Evolutionary conservation across 2,113 vertebrate genomes (phyloP), one percentile per base, ranked within the genome.

Genomic region (Clupea harengus): DNA sequence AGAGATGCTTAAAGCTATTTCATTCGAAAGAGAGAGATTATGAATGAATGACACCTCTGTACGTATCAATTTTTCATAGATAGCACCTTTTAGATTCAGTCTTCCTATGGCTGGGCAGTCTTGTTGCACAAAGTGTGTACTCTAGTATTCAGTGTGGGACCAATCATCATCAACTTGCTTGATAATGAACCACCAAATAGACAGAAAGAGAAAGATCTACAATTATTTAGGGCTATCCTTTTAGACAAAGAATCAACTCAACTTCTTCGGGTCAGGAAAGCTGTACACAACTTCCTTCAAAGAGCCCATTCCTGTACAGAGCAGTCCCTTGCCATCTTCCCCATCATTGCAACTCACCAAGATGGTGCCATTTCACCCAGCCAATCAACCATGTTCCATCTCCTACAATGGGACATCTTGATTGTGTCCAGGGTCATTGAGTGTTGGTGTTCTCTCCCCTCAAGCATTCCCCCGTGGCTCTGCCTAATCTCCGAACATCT

Each of bases 371-470:
- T 92, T 89, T 84, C 90, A 91, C 88, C 47, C 83, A 92, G 52
- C 83, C 87, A 78, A 78, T 39, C 72, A 86, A 88, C 90, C 90
- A 92, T 93, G 89, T 92, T 85, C 90, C 92, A 92, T 91, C 87
- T 85, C 87, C 20, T 47, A 84, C 25, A 83, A 88, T 88, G 91
- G 89, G 90, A 88, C 91, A 93, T 92, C 91, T 86, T 84, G 83
- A 64, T 67, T 81, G 87, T 88, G 88, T 87, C 86, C 89, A 85
- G 92, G 91, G 89, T 67, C 92, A 91, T 91, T 92, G 90, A 89
- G 89, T 93, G 91, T 93, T 92, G 46, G 49, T 91, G 87, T 92
- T 87, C 86, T 89, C 85, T 84, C 72, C 39, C 28, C 72, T 78
- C 0, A 78, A 44, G 25, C 32, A 39, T 4, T 78, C 83, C 45